These are phyloP conservation scores for Drymonia ruficornis DNA, from an alignment of 2,888 invertebrate species.

Conservation along the genomic window DNA sequence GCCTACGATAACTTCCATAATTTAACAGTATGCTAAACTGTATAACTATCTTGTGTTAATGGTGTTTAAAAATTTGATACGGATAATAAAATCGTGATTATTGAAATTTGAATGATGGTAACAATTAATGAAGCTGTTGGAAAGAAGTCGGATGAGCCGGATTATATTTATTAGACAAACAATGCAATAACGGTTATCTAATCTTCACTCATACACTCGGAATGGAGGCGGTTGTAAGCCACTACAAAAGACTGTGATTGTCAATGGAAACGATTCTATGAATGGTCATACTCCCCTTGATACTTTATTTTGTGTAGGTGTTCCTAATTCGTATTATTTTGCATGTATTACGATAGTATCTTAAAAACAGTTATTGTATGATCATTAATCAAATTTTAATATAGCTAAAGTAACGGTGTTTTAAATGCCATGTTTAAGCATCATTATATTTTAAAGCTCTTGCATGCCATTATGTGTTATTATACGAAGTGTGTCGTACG, in stretches of 20 bases:
- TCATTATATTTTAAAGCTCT: constrained; percentile 48
- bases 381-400: constrained; percentile 30
- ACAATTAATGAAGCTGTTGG: constrained; percentile 1
- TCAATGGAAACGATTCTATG: constrained; percentile 58
- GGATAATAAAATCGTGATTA: not conserved
- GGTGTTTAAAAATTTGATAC: not conserved
- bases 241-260: constrained; percentile 49
- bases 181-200: constrained; percentile 32
- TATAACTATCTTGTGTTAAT: not conserved
- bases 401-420: constrained; percentile 36
- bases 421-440: constrained; percentile 44
- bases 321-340: constrained; percentile 24
- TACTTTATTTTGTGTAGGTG: constrained; percentile 44
- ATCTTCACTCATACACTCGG: constrained; percentile 33
- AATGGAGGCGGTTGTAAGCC: constrained; percentile 26
- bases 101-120: not conserved
- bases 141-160: not conserved
- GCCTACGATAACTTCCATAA: constrained; percentile 19
- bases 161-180: constrained; percentile 4
- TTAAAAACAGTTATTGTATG: constrained; percentile 23
- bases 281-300: constrained; percentile 52
- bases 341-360: constrained; percentile 23
- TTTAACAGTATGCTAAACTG: not conserved
- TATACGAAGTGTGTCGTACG: constrained; percentile 39
- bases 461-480: constrained; percentile 46